phyloP scores from a whole-genome alignment of 2,113 vertebrate species.

The Benitochromis conjunctus region DNA sequence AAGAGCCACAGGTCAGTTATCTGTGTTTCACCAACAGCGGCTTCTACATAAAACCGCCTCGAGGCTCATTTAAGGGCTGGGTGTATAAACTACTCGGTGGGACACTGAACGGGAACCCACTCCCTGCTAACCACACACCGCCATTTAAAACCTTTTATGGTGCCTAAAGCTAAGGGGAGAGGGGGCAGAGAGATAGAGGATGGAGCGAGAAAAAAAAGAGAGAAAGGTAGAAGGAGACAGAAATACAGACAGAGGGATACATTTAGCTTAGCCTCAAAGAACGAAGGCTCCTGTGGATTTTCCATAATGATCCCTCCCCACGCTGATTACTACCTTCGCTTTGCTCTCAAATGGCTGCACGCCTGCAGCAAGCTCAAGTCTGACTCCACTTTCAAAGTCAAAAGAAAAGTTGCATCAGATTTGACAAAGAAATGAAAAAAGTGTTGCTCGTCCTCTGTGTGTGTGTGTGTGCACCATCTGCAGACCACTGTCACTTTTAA shows the following conservation, averaged over 20 bases:
- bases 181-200: neutral
- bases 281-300: conserved; percentile 55
- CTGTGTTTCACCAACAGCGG: neutral
- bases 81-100: neutral
- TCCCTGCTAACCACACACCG: conserved; percentile 39
- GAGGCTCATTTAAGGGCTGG: conserved; percentile 14
- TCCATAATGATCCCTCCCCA: conserved; percentile 53
- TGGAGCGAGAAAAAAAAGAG: neutral
- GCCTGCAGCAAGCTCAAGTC: neutral
- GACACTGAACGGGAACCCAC: conserved; percentile 19
- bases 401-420: conserved; percentile 58
- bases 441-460: neutral
- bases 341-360: neutral
- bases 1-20: neutral
- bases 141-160: conserved; percentile 2
- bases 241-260: conserved; percentile 12
- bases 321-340: conserved; percentile 62
- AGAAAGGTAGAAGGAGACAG: neutral
- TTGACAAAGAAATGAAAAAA: neutral
- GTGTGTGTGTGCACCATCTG: conserved; percentile 6
- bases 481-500: neutral
- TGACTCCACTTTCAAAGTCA: conserved; percentile 9
- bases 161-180: neutral
- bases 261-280: conserved; percentile 52
- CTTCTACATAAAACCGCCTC: neutral